Evolutionary conservation across 2,113 vertebrate species (phyloP).

Genomic region (Ictalurus furcatus): DNA sequence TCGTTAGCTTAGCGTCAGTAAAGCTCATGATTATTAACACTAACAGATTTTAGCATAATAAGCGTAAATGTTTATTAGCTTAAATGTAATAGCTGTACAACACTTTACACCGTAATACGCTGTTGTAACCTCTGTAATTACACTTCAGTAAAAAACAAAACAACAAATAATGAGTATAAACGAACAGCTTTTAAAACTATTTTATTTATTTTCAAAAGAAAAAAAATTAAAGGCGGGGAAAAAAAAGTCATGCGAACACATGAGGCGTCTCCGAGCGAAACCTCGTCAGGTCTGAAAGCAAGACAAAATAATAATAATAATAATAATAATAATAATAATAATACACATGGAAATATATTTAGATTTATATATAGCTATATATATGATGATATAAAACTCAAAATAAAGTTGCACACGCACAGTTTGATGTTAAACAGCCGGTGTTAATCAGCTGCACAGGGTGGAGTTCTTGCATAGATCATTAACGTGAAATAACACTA

Average conservation of each 20-base stretch:
- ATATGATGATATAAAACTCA: constrained; percentile 32
- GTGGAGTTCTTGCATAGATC: constrained; percentile 64
- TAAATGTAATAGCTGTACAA: background rate
- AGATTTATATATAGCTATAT: constrained; percentile 48
- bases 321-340: background rate
- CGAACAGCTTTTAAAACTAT: constrained; percentile 39
- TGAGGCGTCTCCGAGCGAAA: constrained; percentile 48
- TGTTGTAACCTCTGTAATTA: background rate
- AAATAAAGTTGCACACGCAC: constrained; percentile 55
- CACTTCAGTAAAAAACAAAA: background rate
- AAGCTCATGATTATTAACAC: background rate
- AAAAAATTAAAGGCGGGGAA: constrained; percentile 52
- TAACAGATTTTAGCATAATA: too few relatives aligned
- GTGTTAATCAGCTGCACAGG: constrained; percentile 44
- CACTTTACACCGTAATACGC: background rate
- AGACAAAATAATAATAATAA: constrained; percentile 43
- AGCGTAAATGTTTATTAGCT: background rate
- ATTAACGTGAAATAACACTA: constrained; percentile 47
- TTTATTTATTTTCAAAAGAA: constrained; percentile 73
- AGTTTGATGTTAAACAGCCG: constrained; percentile 43
- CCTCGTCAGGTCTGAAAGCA: constrained; percentile 55
- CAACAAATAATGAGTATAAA: background rate
- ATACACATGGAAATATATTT: constrained; percentile 44
- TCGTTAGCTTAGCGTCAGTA: background rate
- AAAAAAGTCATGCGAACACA: constrained; percentile 69